Conservation (phyloP, 2,797 vertebrate genomes). For the Emys orbicularis region DNA sequence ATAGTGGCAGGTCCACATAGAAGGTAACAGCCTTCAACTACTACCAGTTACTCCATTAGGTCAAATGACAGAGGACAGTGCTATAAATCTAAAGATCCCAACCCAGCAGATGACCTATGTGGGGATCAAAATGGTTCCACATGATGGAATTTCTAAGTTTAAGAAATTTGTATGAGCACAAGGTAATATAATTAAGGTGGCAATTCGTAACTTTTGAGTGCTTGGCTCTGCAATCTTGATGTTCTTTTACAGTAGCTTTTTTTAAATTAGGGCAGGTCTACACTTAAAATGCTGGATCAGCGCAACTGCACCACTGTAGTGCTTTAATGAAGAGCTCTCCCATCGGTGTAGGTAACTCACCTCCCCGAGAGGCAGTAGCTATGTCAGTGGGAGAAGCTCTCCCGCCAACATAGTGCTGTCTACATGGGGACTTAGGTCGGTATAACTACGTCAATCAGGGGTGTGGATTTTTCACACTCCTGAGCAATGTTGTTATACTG, state of each 20-base stretch:
- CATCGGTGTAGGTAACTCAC: not conserved
- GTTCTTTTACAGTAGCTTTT: not conserved
- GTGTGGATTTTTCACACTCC: not conserved
- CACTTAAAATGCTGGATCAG: not conserved
- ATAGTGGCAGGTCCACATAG: not conserved
- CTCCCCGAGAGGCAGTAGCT: not conserved
- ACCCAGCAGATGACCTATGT: not conserved
- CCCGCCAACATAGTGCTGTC: not conserved
- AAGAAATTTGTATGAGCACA: not conserved
- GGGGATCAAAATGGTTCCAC: not conserved
- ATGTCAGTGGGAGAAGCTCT: no score
- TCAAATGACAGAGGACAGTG: not conserved
- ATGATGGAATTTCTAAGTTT: not conserved
- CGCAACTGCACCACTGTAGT: not conserved
- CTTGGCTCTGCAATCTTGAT: not conserved
- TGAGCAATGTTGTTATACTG: not conserved
- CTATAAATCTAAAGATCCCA: not conserved
- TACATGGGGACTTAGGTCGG: not conserved
- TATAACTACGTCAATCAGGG: not conserved
- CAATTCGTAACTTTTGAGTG: not conserved
- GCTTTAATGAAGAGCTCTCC: not conserved
- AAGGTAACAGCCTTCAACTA: not conserved
- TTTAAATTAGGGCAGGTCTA: not conserved
- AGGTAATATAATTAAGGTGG: not conserved
- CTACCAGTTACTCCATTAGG: not conserved